Base-by-base conservation (phyloP, 2,888 invertebrate species). In the Hoplodrina ambigua region DNA sequence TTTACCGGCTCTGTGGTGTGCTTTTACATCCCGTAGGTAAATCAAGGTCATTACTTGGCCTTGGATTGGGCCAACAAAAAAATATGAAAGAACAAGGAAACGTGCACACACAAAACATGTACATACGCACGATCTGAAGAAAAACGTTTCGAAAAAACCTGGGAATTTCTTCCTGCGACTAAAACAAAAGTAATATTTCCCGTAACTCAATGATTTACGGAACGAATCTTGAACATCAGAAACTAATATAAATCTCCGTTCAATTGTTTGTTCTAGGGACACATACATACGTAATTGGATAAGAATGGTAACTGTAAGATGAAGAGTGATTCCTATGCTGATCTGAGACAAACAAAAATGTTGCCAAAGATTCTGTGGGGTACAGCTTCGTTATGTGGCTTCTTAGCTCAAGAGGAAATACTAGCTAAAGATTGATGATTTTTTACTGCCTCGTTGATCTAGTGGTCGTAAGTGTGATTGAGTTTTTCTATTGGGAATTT, bases 141-240 rank as follows among this genome's bases (percentile, higher is more conserved):
- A 67, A 72, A 75, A 54, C 6, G 1, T 11, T 49, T 37, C 46
- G 15, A 20, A 68, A 57, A 53, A 68, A 58, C 17, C 53, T 33
- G 13, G 25, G 13, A 33, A 33, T 7, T 19, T 11, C 19, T n/a
- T 3, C 6, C 30, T 2, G 20, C 50, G 46, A 37, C 55, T 37
- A 8, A 75, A 56, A 46, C 56, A 75, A 71, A 75, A 75, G 66
- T 55, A 75, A 71, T 71, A 52, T 66, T 13, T 8, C 19, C 50
- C 67, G 19, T 66, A 66, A 75, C 75, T 75, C 66, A 0, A 67
- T 66, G 71, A 75, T 71, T 75, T 75, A 71, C 56, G 67, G 25
- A 8, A 71, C 13, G 19, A 25, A 66, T 37, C 56, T 49, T 37
- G 63, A 63, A 54, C 46, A 49, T 41, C 63, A 66, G 56, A 66